Evolutionary conservation across 2,888 invertebrate genomes (phyloP), one percentile per base, ranked within the genome.

Genomic region (Harpalus rubripes): DNA sequence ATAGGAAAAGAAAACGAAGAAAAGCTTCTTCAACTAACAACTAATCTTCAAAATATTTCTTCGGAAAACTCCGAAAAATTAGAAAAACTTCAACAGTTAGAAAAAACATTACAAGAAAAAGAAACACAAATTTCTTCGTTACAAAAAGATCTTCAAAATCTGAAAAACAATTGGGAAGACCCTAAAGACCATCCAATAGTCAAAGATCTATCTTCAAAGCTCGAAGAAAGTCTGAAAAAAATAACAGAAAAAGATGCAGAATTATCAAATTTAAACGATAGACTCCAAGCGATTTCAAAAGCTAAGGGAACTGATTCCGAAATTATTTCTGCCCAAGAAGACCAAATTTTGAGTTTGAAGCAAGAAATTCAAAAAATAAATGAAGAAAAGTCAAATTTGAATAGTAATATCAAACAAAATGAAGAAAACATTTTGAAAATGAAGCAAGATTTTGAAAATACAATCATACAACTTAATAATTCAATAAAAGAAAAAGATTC

Each of bases 361-460:
- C 91, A 91, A 87, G 91, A 92, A 87, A 90, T 93, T 85, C 89
- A 90, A 4, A 87, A 92, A 85, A 7, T 59, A 32, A 80, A 10
- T 22, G 7, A 86, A 86, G 85, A 63, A 82, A 84, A 59, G 74
- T 15, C 58, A 0, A 63, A 74, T 52, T 85, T 87, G 12, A 85
- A 79, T 1, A 68, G 12, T 7, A 65, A 68, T n/a, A 32, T 85
- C 15, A 68, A 74, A 85, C 41, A 41, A 32, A 87, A 86, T 83
- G 44, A 76, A 16, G 84, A 83, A 1, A 74, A 76, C 10, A 78
- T 84, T 10, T 16, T 10, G 0, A 63, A 85, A n/a, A 26, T 81
- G 16, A 81, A 81, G 32, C 78, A 86, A 68, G 63, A 81, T 44
- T 65, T 80, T 16, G 76, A 80, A 16, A 79, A 44, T 15, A 7